A percentile compares a stretch with the other conserved stretches of the same genome.
Conservation (phyloP, 2,888 invertebrate species). For the Chironomus riparius region DNA sequence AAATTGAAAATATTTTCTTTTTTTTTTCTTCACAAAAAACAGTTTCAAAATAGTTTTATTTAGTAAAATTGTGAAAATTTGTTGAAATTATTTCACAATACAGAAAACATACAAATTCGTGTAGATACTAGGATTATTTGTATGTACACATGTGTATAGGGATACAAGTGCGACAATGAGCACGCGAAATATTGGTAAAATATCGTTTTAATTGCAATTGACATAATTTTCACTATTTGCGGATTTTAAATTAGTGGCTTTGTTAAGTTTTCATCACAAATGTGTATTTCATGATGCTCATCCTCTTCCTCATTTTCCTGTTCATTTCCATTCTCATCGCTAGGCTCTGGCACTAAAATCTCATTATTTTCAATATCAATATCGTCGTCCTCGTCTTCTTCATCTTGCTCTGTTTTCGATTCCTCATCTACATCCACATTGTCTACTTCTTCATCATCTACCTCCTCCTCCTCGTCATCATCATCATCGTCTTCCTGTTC, state of each 20-base stretch:
- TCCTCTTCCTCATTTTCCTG: neutral
- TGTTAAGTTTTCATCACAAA: neutral
- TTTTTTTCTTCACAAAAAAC: too few species aligned
- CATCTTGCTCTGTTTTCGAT: neutral
- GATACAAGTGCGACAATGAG: neutral
- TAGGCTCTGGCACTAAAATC: too few species aligned
- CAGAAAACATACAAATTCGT: neutral
- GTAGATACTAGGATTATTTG: neutral
- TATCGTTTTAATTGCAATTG: conserved; percentile 6
- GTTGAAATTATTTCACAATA: neutral
- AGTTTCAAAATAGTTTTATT: too few species aligned
- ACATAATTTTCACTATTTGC: conserved; percentile 8
- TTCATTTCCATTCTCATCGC: neutral
- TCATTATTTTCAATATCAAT: too few species aligned
- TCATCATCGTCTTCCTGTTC: neutral
- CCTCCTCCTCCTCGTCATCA: neutral
- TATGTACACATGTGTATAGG: neutral
- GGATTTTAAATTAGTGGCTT: conserved; percentile 4
- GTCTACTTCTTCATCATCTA: neutral
- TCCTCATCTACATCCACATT: neutral
- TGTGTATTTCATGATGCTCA: neutral
- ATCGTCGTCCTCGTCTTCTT: neutral
- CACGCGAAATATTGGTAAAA: neutral
- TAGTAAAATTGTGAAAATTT: too few species aligned
- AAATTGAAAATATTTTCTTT: too few species aligned